Percentiles rank a stretch among this genome's conserved stretches.
phyloP scores from a whole-genome alignment of 2,888 invertebrate species.

The Drosophila quasianomalipes region DNA sequence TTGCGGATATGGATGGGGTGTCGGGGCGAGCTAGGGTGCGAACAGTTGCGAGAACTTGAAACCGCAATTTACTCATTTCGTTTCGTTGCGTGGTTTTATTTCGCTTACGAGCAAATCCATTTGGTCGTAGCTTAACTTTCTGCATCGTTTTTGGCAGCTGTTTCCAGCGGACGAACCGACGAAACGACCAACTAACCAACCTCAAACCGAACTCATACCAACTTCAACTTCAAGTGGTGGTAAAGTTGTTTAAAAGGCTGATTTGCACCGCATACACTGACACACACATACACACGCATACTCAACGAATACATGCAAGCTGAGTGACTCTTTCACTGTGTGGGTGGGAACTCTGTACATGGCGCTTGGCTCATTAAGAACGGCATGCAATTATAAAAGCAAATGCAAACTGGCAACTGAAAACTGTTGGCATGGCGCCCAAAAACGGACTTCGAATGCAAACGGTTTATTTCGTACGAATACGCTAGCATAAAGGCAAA shows the following conservation, averaged over 20 bases:
- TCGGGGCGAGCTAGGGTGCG: constrained; percentile 4
- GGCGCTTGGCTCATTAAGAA: constrained; percentile 75
- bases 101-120: constrained; percentile 78
- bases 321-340: constrained; percentile 24
- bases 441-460: constrained; percentile 66
- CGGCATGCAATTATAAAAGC: constrained; percentile 78
- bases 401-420: constrained; percentile 64
- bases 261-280: constrained; percentile 41
- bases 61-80: constrained; percentile 82
- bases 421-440: constrained; percentile 44
- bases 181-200: constrained; percentile 53
- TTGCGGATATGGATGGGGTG: constrained; percentile 20
- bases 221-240: constrained; percentile 69
- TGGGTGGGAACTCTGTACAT: constrained; percentile 43
- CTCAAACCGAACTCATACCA: constrained; percentile 54
- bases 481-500: constrained; percentile 67
- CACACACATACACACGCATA: not conserved
- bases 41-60: constrained; percentile 68
- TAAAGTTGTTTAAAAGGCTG: constrained; percentile 71
- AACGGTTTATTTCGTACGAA: constrained; percentile 79
- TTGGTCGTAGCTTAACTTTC: constrained; percentile 68
- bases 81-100: constrained; percentile 75
- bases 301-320: not conserved
- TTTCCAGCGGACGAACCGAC: constrained; percentile 21
- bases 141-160: constrained; percentile 60